Evolutionary conservation across 1,140 invertebrate genomes (phyloP).

Genomic region (Pemphigus obesinymphae): DNA sequence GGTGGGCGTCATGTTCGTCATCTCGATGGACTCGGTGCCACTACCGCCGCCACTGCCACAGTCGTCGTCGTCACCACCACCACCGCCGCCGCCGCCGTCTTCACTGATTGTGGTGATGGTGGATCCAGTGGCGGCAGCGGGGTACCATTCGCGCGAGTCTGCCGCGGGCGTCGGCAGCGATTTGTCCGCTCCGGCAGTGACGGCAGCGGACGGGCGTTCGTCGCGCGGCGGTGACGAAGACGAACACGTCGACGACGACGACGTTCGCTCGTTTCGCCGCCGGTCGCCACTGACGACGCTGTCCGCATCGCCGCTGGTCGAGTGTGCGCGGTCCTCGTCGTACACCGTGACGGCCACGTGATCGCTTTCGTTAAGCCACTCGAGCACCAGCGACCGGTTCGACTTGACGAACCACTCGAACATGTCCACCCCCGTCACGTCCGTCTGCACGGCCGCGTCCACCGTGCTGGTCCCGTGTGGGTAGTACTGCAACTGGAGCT

Average conservation of each 20-base stretch:
- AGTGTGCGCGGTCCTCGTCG: too few species aligned
- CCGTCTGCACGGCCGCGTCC: slow-evolving; percentile 27
- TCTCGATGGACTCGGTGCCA: not conserved
- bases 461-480: not conserved
- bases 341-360: slow-evolving; percentile 12
- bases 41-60: not conserved
- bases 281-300: too few species aligned
- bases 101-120: too few species aligned
- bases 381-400: slow-evolving; percentile 17
- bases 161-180: not conserved
- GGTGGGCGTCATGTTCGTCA: not conserved
- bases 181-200: not conserved
- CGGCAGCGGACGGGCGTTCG: not conserved
- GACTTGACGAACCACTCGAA: slow-evolving; percentile 21
- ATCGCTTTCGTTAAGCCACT: slow-evolving; percentile 8
- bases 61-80: not conserved
- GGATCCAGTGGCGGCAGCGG: not conserved
- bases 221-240: not conserved
- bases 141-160: not conserved
- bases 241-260: not conserved
- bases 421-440: not conserved
- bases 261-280: not conserved
- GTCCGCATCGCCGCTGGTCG: too few species aligned
- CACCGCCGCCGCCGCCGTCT: not conserved
- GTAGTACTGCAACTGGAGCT: not conserved